These are phyloP conservation scores for Ceratothoa steindachneri DNA, from an alignment of 2,888 invertebrate species.

Conservation along the genomic window DNA sequence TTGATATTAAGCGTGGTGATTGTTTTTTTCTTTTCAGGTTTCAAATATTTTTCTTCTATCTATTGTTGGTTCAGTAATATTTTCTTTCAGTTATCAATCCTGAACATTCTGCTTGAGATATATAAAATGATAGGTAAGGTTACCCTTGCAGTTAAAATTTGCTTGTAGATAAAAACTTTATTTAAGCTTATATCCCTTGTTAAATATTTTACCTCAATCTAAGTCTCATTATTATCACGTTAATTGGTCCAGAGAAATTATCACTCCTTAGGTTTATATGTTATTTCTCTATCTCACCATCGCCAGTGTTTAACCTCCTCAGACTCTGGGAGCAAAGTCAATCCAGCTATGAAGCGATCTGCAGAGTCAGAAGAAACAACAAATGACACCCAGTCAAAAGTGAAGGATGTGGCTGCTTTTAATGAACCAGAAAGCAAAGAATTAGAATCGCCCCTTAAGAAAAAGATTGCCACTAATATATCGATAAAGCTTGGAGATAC, in stretches of 20 bases:
- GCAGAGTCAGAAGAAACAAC: background rate
- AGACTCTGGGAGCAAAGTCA: conserved; percentile 7
- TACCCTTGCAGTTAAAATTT: no score
- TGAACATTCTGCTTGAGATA: no score
- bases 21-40: no score
- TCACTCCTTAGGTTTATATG: conserved; percentile 1
- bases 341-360: background rate
- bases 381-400: no score
- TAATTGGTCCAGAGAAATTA: background rate
- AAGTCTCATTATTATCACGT: background rate
- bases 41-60: no score
- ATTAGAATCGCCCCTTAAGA: background rate
- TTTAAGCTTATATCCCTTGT: no score
- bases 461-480: background rate
- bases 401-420: background rate
- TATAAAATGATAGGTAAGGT: no score
- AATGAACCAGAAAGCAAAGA: background rate
- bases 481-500: background rate
- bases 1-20: no score
- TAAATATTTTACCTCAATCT: no score
- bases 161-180: no score
- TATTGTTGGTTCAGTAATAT: no score
- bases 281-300: conserved; percentile 10
- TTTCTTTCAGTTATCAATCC: no score
- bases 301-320: conserved; percentile 15